Evolutionary conservation across 2,113 vertebrate genomes (phyloP), one percentile per base, ranked within the genome.

Genomic region (Gavia stellata): DNA sequence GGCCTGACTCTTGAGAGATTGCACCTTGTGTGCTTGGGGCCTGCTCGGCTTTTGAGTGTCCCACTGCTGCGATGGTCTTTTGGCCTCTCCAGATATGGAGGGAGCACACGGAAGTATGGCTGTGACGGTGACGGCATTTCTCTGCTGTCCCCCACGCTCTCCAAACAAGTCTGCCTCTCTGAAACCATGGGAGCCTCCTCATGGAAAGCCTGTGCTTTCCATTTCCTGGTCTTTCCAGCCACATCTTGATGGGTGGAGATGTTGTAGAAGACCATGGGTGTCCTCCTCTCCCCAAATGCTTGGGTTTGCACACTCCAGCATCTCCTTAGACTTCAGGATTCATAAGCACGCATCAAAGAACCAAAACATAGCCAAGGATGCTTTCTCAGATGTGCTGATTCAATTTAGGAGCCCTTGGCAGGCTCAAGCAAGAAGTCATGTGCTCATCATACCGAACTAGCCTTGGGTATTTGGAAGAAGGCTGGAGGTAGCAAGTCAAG

Each of bases 21-120:
- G 52, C 23, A 58, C 21, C 15, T 58, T 14, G 12, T 49, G n/a
- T 42, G 26, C 25, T 67, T 55, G n/a, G 18, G 21, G 4, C 33
- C 47, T 34, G 52, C 62, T 67, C 7, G 21, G 49, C 17, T 61
- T 25, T 38, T 17, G 33, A 12, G 19, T 34, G 34, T 85, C 33
- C 40, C 18, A 1, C 13, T 49, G 18, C 36, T 62, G 47, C 1
- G 2, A 6, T 40, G 53, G 20, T 34, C 21, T 33, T 33, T 53
- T 52, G 55, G 72, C 8, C 20, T 28, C n/a, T 38, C 25, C n/a
- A 16, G 21, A 0, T 17, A 1, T 0, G 1, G 14, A 15, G 29
- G 33, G 5, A 45, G 25, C 7, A 18, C 1, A 0, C 9, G 42
- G 12, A 44, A n/a, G 42, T 59, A 20, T 9, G n/a, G 17, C 17